Base-by-base conservation (phyloP, 2,797 vertebrate genomes). In the Alca torda region DNA sequence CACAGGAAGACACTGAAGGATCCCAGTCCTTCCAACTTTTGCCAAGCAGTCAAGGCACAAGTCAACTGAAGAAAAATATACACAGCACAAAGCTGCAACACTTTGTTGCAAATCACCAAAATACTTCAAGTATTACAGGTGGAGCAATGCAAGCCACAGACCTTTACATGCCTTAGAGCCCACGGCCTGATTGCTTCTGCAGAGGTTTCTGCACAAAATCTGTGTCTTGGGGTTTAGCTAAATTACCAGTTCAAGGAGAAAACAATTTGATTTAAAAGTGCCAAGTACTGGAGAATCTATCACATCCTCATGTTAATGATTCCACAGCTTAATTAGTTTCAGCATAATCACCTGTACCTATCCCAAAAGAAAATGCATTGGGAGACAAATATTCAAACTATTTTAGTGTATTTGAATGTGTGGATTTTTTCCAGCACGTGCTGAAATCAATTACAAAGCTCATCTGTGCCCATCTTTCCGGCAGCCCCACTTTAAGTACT, bases 1-100 rank as follows among this genome's bases (percentile, higher is more conserved):
- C n/a, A 67, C 30, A 83, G 53, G 37, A 89, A 68, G 64, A 95
- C 25, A 54, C 15, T 79, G 61, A 93, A 96, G 57, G 84, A 93
- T 92, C 89, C 65, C 59, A 65, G 72, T 82, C 90, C 78, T 95
- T 86, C 70, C 70, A 84, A 46, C 39, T 94, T 92, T 37, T 86
- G 68, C 94, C 90, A 75, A 80, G 78, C 92, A 95, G 93, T 84
- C 87, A 96, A 89, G 67, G 77, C 70, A 88, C 79, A 94, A 95
- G 53, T 46, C 53, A 89, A 63, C 59, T 21, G 2, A 84, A 46
- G 6, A 57, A 93, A 96, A 95, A 87, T 15, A 48, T 19, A 37
- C 14, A 13, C 31, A 46, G 67, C 15, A 39, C 6, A 75, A 82
- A 64, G 63, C 16, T 63, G n/a, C 57, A 68, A 45, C 11, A 15